Percentiles rank a stretch among this genome's conserved stretches.
Evolutionary conservation across 2,888 invertebrate genomes (phyloP).

Genomic region (Phytoseiulus persimilis): DNA sequence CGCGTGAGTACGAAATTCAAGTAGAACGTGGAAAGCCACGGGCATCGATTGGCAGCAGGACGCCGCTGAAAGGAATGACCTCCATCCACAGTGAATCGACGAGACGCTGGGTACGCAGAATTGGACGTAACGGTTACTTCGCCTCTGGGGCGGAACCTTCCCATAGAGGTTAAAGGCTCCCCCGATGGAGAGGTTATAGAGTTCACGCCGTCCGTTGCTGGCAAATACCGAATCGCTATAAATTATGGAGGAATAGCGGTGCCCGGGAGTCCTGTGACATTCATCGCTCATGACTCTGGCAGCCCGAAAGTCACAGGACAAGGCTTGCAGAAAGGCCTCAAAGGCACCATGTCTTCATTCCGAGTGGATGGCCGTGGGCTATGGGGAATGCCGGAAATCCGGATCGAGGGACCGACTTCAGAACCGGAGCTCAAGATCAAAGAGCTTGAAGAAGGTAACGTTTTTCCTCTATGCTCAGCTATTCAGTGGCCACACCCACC

Average conservation of each 20-base stretch:
- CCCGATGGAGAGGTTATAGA: slow-evolving; percentile 63
- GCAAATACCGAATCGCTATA: slow-evolving; percentile 61
- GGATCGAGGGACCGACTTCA: slow-evolving; percentile 58
- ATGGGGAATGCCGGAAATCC: slow-evolving; percentile 54
- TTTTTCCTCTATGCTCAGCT: too few species aligned
- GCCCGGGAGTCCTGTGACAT: slow-evolving; percentile 56
- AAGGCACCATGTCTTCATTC: slow-evolving; percentile 55
- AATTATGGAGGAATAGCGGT: slow-evolving; percentile 57
- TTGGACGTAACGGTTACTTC: slow-evolving; percentile 77
- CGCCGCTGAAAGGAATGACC: too few species aligned
- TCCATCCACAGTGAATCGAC: slow-evolving; percentile 60
- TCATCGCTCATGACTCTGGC: slow-evolving; percentile 50
- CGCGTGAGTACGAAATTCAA: slow-evolving; percentile 64
- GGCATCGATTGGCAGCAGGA: too few species aligned
- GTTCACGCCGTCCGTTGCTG: slow-evolving; percentile 74
- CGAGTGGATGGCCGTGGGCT: slow-evolving; percentile 54
- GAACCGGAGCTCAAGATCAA: slow-evolving; percentile 55
- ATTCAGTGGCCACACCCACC: too few species aligned
- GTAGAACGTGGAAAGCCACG: too few species aligned
- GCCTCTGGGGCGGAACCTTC: slow-evolving; percentile 72
- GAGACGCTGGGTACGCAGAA: slow-evolving; percentile 73
- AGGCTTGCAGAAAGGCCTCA: slow-evolving; percentile 47
- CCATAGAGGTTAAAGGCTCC: slow-evolving; percentile 61
- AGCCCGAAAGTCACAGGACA: slow-evolving; percentile 45
- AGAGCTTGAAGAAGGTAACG: slow-evolving; percentile 54